Base-by-base conservation (phyloP, 2,888 invertebrate genomes). In the Uloborus plumipes region DNA sequence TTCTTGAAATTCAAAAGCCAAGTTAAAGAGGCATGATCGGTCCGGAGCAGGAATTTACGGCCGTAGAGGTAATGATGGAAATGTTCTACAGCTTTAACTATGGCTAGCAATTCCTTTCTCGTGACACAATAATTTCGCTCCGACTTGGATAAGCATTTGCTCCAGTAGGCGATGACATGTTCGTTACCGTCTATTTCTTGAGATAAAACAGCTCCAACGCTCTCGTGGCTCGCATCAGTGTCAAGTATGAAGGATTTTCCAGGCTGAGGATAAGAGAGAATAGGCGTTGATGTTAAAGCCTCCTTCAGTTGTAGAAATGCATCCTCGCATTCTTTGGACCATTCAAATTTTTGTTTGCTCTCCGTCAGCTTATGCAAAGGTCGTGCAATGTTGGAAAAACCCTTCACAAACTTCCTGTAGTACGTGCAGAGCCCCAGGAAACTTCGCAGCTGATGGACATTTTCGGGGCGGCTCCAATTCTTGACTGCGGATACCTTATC, bases 381-480 rank as follows among this genome's bases (percentile, higher is more conserved):
- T 51, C 66, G 49, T 13, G 66, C 49, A 20, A 66, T 50, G 18
- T 13, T 50, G 13, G 22, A 66, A 22, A 66, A 66, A 50, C 20
- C 14, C 66, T 66, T 66, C 7, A 64, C n/a, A 14, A 64, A 64
- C 39, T 39, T 64, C 50, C 50, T 66, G 20, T 50, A 66, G 16
- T 66, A 50, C 0, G 50, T 66, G 50, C 51, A 66, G 18, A 66
- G 66, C 50, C 20, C 66, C n/a, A 66, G 18, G 22, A 66, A 66
- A 16, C 50, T 66, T 20, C 51, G n/a, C 49, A 66, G 39, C 22
- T 50, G 66, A 49, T 66, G 1, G 16, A 66, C 49, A 49, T 66
- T 22, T 51, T 49, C 51, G 6, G 51, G 66, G 0, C 22, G 50
- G 18, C 15, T n/a, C 50, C 50, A 50, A 20, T 4, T 66, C 66